Evolutionary conservation across 2,888 invertebrate genomes (phyloP), one percentile per base, ranked within the genome.

Genomic region (Ophraella communa): DNA sequence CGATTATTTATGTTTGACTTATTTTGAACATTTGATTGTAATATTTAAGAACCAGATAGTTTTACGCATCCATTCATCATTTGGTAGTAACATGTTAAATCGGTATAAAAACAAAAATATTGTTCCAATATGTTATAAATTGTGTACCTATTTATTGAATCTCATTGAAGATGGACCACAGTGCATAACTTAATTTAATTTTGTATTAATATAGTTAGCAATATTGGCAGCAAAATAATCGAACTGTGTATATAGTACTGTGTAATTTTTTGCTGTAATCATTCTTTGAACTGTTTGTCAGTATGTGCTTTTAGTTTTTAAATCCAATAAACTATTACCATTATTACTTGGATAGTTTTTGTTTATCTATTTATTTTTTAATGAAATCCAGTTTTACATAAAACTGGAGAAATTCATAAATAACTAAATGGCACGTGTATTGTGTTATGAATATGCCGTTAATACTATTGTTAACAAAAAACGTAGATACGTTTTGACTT

Each of bases 301-400:
- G 75, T 76, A 75, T 77, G 76, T 76, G 77, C 76, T 77, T 78
- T 78, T 76, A 76, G 76, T 77, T 77, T 71, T 67, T 77, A 77
- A 77, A 74, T 68, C 74, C 72, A 78, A 78, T 78, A 78, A 78
- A 77, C 70, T 69, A 70, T 69, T 69, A 71, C 63, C 73, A 75
- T 73, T 74, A 75, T 74, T 51, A 62, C 57, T 49, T 20, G 10
- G 17, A 44, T 11, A 14, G 33, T 53, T 53, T 45, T 45, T 44
- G 11, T 14, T 44, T 11, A 42, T 2, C n/a, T 23, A 11, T n/a
- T 18, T 5, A 18, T 60, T 18, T 18, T 45, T 14, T n/a, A n/a
- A n/a, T n/a, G n/a, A n/a, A n/a, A n/a, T n/a, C n/a, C n/a, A n/a
- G n/a, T n/a, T n/a, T n/a, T n/a, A n/a, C n/a, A n/a, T n/a, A n/a